Base-by-base conservation (phyloP, 1,140 invertebrate genomes). In the Drosophila persimilis region DNA sequence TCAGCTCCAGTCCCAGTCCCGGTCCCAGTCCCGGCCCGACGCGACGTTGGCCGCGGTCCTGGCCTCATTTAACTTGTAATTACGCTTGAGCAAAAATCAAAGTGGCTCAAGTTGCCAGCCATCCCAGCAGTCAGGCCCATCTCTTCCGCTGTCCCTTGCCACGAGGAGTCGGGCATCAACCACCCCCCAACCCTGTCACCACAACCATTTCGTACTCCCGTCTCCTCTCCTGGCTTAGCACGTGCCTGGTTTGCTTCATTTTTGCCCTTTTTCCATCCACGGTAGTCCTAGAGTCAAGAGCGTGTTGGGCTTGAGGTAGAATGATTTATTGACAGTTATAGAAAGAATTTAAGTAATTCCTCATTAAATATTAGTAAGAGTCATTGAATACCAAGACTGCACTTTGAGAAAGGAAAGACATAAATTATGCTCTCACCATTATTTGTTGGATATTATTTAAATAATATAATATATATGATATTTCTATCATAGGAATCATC, bases 1-100 rank as follows among this genome's bases (percentile, higher is more conserved):
- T 8, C 29, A 7, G 71, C 29, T 65, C 47, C 60, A 41, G 61
- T 17, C 17, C 17, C 17, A 17, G 15, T 15, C 48, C 50, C 60
- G 50, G 45, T 69, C 61, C 62, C 24, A 26, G 24, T 26, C 24
- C 65, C 29, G 1, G 22, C 44, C 41, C 46, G 3, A 67, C 70
- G 67, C 46, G 3, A 67, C 70, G 67, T 72, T 61, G 60, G 71
- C 71, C 65, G 65, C 80, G 80, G 63, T 73, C 78, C 79, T 86
- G 83, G 83, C 83, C 83, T 88, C 83, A 88, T 88, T 88, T 88
- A 88, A 88, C 83, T 88, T 88, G 83, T 88, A 88, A 88, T 88
- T 88, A 88, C 83, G 83, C 83, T 88, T 79, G 83, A 88, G 83
- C 83, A 88, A 88, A 88, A 88, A 88, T 88, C 83, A 88, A 88